Evolutionary conservation across 2,888 invertebrate genomes (phyloP).

Genomic region (Tryphoninae sp.): DNA sequence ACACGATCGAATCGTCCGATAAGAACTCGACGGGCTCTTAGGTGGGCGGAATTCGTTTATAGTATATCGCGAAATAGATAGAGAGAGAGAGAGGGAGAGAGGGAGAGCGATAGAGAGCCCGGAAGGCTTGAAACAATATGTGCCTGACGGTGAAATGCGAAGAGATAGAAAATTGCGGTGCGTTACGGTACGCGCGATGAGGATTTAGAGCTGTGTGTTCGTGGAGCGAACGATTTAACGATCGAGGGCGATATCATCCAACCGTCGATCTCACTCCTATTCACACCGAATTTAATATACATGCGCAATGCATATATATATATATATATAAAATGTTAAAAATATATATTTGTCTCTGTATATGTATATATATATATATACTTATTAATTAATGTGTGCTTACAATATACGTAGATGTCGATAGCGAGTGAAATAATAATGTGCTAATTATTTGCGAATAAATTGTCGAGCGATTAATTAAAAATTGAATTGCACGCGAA

Average conservation of each 20-base stretch:
- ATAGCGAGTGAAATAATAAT: slow-evolving; percentile 30
- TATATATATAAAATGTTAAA: background rate
- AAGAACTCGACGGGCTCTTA: slow-evolving; percentile 65
- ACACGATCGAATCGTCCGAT: slow-evolving; percentile 65
- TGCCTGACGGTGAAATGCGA: slow-evolving; percentile 56
- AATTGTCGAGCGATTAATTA: slow-evolving; percentile 44
- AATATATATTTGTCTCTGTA: slow-evolving; percentile 1
- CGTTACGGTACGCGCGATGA: slow-evolving; percentile 59
- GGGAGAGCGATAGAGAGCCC: slow-evolving; percentile 53
- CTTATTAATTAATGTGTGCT: background rate
- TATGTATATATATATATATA: background rate
- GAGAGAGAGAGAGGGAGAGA: slow-evolving; percentile 2
- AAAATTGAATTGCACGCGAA: slow-evolving; percentile 35
- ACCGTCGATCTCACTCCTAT: slow-evolving; percentile 40
- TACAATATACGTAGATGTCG: background rate
- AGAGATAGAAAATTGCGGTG: slow-evolving; percentile 64
- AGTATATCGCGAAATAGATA: slow-evolving; percentile 43
- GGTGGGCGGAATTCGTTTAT: slow-evolving; percentile 78
- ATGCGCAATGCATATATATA: background rate
- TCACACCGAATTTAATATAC: slow-evolving; percentile 38
- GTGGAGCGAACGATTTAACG: slow-evolving; percentile 37
- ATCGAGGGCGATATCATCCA: slow-evolving; percentile 46
- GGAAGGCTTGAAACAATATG: slow-evolving; percentile 68
- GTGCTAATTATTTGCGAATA: slow-evolving; percentile 35
- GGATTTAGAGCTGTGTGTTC: slow-evolving; percentile 50